phyloP scores from a whole-genome alignment of 53 echinoderm and acorn worm genomes.

The Stichopus horrens region DNA sequence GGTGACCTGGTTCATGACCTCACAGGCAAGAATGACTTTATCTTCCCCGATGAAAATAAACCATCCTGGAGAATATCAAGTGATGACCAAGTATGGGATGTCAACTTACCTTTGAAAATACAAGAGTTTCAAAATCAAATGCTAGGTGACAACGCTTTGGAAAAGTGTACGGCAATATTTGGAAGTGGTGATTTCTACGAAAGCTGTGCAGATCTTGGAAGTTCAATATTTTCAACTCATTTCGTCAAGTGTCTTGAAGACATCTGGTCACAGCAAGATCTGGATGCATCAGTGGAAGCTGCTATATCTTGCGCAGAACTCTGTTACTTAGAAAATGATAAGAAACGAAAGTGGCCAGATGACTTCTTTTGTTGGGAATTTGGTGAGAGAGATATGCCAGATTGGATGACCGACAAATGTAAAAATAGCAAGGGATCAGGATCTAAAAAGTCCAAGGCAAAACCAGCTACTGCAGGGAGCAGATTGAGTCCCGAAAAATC shows the following conservation, averaged over 20 bases:
- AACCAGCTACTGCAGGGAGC: background rate
- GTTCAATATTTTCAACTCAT: conserved; percentile 21
- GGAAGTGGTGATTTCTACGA: conserved; percentile 6
- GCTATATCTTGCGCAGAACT: conserved; percentile 17
- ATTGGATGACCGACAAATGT: conserved; percentile 12
- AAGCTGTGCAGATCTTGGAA: conserved; percentile 1
- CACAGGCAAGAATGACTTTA: conserved; percentile 51
- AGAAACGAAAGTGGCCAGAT: background rate
- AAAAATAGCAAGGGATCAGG: background rate
- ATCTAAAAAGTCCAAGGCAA: background rate
- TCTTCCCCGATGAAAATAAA: background rate
- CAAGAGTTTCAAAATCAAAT: background rate
- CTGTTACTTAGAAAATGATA: conserved; percentile 11
- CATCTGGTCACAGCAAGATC: background rate
- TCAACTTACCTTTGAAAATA: background rate
- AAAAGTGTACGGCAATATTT: conserved; percentile 16
- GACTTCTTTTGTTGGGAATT: conserved; percentile 23
- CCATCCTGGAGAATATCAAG: background rate
- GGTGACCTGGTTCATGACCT: conserved; percentile 53
- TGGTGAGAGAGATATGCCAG: conserved; percentile 13
- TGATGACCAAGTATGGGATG: background rate
- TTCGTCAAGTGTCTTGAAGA: conserved; percentile 13
- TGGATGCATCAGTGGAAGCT: conserved; percentile 5
- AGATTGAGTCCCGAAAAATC: background rate
- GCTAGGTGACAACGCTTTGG: conserved; percentile 8